Base-by-base conservation (phyloP, 2,113 vertebrate genomes). In the Ranitomeya variabilis region DNA sequence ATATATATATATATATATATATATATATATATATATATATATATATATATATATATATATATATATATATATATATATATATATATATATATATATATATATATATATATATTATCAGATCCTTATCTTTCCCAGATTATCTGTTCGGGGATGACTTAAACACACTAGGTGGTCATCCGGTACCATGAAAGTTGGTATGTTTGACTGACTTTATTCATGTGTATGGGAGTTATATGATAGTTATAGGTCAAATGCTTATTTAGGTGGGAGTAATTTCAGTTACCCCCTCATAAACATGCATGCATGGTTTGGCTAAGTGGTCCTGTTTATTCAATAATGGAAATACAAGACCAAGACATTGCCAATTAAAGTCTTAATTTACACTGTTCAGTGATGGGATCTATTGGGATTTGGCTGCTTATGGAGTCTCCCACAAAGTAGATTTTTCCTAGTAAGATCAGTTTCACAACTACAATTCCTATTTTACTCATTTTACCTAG, bases 371-470 rank as follows among this genome's bases (percentile, higher is more conserved):
- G 45, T 7, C 16, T 45, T 51, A 76, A 52, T 76, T 76, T 52
- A 76, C 6, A 6, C 37, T 76, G 45, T 76, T 52, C 9, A 9
- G 21, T 76, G 73, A 76, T 19, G 73, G 73, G 45, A 76, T 76
- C 73, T 76, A 7, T 52, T 52, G 37, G 73, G 73, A 51, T 52
- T 51, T 51, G 45, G 18, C 37, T 19, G 37, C 37, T 21, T 52
- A 76, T 76, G 45, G 45, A 21, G 73, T 52, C 37, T 45, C 73
- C 73, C 37, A 5, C 37, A 76, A 18, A 52, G 15, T 76, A 19
- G 15, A 76, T 51, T 76, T 74, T 76, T 52, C 73, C 37, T 76
- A 52, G 37, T 21, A 18, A 76, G 73, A 76, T 76, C 45, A 76
- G 73, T 76, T 76, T 21, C 45, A 76, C 19, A 76, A 76, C 73